Evolutionary conservation across 1,140 invertebrate species (phyloP).

Genomic region (Helicoverpa zea): DNA sequence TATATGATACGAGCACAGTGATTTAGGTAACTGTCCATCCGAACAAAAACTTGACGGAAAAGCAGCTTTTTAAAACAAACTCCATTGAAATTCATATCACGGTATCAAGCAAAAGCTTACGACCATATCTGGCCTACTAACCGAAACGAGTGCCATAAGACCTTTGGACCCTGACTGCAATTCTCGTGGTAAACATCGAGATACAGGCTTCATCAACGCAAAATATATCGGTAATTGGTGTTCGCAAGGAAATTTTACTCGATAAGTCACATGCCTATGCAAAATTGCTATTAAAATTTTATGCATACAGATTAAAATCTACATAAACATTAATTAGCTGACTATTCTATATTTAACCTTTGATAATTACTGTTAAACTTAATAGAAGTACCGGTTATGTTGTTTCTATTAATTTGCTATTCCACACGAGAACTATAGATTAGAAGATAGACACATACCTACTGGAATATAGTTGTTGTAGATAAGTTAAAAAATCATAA

Average conservation of each 20-base stretch:
- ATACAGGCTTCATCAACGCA: neutral
- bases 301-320: neutral
- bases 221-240: neutral
- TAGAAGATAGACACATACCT: no score
- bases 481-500: no score
- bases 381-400: no score
- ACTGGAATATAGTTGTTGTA: no score
- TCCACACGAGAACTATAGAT: no score
- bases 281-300: slow-evolving; percentile 3
- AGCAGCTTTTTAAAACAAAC: neutral
- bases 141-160: slow-evolving; percentile 8
- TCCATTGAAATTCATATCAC: neutral
- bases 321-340: neutral
- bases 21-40: no score
- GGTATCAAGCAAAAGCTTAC: neutral
- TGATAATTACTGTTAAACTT: no score
- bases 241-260: slow-evolving; percentile 8
- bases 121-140: neutral
- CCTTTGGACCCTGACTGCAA: slow-evolving; percentile 17
- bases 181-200: slow-evolving; percentile 25
- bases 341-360: neutral
- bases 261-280: neutral
- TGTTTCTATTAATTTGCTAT: no score
- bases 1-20: no score
- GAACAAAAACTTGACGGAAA: neutral